Evolutionary conservation across 2,888 invertebrate species (phyloP).

Genomic region (Scaptomyza cyrtandrae): DNA sequence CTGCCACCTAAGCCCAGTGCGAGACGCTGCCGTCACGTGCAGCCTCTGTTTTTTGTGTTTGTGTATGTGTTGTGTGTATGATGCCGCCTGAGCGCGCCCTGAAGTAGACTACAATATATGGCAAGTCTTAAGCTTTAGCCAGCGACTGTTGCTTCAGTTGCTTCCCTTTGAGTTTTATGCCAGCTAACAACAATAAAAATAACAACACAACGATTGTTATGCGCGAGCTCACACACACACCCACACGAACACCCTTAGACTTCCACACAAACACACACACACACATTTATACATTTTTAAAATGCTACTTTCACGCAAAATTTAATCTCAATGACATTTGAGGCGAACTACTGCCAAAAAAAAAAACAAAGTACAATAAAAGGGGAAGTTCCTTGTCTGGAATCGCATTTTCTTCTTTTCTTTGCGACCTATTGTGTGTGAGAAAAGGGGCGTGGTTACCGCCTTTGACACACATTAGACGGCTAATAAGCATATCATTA

Average conservation of each 20-base stretch:
- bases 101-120: constrained; percentile 67
- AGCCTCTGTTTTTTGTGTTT: constrained; percentile 9
- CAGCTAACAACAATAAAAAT: constrained; percentile 61
- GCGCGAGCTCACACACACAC: constrained; percentile 63
- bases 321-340: constrained; percentile 80
- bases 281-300: constrained; percentile 63
- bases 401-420: constrained; percentile 8
- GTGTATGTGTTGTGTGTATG: neutral
- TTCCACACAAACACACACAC: constrained; percentile 1
- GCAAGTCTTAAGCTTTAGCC: constrained; percentile 64
- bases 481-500: constrained; percentile 69
- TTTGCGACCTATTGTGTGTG: constrained; percentile 1
- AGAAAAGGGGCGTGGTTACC: constrained; percentile 18
- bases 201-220: constrained; percentile 66
- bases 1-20: constrained; percentile 47
- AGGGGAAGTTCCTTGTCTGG: constrained; percentile 11
- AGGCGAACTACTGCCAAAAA: constrained; percentile 65
- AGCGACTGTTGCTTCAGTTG: constrained; percentile 73
- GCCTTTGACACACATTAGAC: constrained; percentile 54
- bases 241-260: constrained; percentile 8
- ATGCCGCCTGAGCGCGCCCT: constrained; percentile 39
- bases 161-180: constrained; percentile 75
- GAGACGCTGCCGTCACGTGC: constrained; percentile 59
- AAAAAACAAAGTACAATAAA: constrained; percentile 35
- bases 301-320: constrained; percentile 81